Evolutionary conservation across 2,113 vertebrate species (phyloP).

Genomic region (Theropithecus gelada): DNA sequence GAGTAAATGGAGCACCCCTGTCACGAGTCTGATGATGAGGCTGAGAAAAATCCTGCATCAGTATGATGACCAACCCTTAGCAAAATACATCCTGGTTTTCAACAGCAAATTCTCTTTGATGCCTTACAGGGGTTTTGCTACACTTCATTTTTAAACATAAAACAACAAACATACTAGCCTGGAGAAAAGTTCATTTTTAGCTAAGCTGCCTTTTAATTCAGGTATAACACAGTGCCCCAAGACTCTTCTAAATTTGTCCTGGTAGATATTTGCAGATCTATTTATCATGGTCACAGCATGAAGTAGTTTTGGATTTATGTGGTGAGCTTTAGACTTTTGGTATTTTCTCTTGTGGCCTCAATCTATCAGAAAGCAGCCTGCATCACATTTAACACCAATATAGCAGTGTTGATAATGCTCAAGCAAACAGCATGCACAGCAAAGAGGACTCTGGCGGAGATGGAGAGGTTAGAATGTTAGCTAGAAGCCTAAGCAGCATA

Average conservation of each 20-base stretch:
- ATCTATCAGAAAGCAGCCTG: constrained; percentile 71
- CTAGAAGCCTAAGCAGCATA: constrained; percentile 1
- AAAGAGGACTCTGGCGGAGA: neutral
- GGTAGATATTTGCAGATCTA: constrained; percentile 75
- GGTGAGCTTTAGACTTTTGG: constrained; percentile 74
- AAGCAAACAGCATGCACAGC: neutral
- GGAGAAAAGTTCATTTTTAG: constrained; percentile 60
- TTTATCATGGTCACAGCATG: constrained; percentile 80
- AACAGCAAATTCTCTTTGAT: neutral
- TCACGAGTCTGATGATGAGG: too few relatives aligned
- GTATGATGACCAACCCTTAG: neutral
- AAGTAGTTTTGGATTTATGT: constrained; percentile 81
- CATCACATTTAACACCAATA: constrained; percentile 57
- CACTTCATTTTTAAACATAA: constrained; percentile 37
- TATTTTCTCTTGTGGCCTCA: constrained; percentile 75
- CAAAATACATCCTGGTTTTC: neutral
- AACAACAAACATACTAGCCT: constrained; percentile 17
- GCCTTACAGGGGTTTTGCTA: neutral
- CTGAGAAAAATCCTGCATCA: too few relatives aligned
- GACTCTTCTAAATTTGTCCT: constrained; percentile 73
- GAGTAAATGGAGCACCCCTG: too few relatives aligned
- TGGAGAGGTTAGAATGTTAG: neutral
- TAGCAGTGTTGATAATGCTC: constrained; percentile 51
- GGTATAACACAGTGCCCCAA: constrained; percentile 56
- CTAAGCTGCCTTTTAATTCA: constrained; percentile 79